Base-by-base conservation (phyloP, 2,888 invertebrate species). In the Chromoteleia sp. region DNA sequence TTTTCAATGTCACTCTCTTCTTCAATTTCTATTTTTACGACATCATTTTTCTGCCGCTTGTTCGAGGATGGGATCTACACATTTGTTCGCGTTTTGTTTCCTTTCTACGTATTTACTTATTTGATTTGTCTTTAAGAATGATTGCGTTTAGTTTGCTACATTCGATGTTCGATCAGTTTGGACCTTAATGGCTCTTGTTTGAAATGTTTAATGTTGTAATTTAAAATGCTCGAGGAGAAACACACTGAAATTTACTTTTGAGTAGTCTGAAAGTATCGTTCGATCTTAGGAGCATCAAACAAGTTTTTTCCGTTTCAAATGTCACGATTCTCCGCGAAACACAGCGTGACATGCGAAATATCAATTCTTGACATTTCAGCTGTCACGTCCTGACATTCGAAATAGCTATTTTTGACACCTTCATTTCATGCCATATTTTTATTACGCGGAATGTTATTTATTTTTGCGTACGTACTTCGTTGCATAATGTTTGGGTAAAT, bases 361-460 rank as follows among this genome's bases (percentile, higher is more conserved):
- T 71, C 78, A 78, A 71, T 78, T 71, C 65, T 71, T 78, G 78
- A 78, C 78, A 65, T 78, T 77, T 71, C 65, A 71, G 21, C 78
- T 71, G 77, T 78, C 77, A 78, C 54, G 17, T 0, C 2, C 12
- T 63, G 70, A 71, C 70, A 45, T 71, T 63, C 45, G 48, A 56
- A 71, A 71, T 71, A 43, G 48, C 61, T 58, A 63, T 67, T 77
- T 39, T 70, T 70, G 70, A 68, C 61, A 61, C 41, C 19, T 70
- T 56, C 70, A 56, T 70, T 63, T 63, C 43, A 14, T 29, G 14
- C 5, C 14, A 17, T 63, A 61, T 63, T 70, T 61, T 77, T 59
- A 70, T 76, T 67, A 59, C 39, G 17, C 12, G 14, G 14, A 45
- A 39, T 41, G 45, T 74, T 65, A 45, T 65, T 74, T 50, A 65